phyloP scores from a whole-genome alignment of 2,797 vertebrate genomes.

The Cyprinella venusta region DNA sequence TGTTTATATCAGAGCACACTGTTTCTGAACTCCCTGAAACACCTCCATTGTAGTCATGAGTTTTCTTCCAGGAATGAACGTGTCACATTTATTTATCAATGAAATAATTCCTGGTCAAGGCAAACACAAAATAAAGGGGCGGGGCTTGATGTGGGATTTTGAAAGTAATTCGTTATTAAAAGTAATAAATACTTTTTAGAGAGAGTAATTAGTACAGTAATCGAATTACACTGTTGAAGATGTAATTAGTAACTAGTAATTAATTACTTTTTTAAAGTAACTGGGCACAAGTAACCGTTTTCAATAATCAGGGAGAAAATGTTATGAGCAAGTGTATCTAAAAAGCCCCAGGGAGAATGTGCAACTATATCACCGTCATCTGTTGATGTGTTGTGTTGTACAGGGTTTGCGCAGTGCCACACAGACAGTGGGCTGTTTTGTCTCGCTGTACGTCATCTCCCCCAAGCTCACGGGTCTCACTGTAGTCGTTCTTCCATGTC shows the following conservation, averaged over 20 bases:
- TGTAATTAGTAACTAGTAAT: no score
- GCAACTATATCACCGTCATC: no score
- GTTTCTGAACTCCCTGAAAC: no score
- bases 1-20: not conserved
- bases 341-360: not conserved
- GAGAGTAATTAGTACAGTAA: no score
- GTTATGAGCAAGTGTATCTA: not conserved
- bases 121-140: not conserved
- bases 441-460: slow-evolving; percentile 92
- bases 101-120: not conserved
- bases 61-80: not conserved
- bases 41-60: not conserved
- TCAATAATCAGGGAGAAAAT: not conserved
- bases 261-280: no score
- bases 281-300: not conserved
- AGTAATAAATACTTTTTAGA: no score
- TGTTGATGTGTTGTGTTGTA: slow-evolving; percentile 11
- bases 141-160: no score
- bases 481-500: slow-evolving; percentile 83
- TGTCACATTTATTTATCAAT: not conserved
- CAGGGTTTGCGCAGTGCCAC: slow-evolving; percentile 93
- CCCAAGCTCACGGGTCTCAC: slow-evolving; percentile 89
- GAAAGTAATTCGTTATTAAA: no score
- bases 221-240: no score
- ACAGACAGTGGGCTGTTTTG: slow-evolving; percentile 89